Evolutionary conservation across 2,888 invertebrate species (phyloP).

Genomic region (Eristalis arbustorum): DNA sequence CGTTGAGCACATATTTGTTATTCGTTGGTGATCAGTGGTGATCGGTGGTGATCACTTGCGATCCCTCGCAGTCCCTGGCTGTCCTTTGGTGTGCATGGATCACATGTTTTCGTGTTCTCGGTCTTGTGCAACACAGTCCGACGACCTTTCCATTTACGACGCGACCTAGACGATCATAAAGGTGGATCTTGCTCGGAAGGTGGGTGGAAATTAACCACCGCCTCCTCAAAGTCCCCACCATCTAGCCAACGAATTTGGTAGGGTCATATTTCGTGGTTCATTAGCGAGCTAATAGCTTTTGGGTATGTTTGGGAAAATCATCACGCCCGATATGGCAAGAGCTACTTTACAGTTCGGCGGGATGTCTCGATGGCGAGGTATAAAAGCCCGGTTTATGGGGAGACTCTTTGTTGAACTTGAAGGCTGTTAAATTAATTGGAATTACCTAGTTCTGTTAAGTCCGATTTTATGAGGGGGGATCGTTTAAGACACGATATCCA

Average conservation of each 20-base stretch:
- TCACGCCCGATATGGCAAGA: constrained; percentile 17
- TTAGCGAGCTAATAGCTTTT: constrained; percentile 53
- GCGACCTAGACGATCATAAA: not conserved
- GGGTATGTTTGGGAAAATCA: constrained; percentile 8
- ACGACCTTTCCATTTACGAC: not conserved
- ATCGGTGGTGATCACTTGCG: not conserved
- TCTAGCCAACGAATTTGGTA: constrained; percentile 21
- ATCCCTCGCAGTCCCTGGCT: not conserved
- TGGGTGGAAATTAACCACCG: not conserved
- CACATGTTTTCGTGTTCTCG: too few relatives aligned
- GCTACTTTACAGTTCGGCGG: not conserved
- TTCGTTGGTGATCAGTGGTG: not conserved
- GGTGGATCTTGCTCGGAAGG: not conserved
- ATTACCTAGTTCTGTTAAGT: not conserved
- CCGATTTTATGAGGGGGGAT: not conserved
- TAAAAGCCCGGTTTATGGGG: constrained; percentile 10
- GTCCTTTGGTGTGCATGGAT: not conserved
- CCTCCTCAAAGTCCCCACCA: not conserved
- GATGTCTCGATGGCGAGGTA: not conserved
- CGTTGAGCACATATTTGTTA: not conserved
- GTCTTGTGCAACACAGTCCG: not conserved
- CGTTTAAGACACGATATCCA: not conserved
- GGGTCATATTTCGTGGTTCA: constrained; percentile 62
- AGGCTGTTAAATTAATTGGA: constrained; percentile 16
- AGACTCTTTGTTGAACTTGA: not conserved